phyloP scores from a whole-genome alignment of 2,888 invertebrate species.

The Erebia epiphron region DNA sequence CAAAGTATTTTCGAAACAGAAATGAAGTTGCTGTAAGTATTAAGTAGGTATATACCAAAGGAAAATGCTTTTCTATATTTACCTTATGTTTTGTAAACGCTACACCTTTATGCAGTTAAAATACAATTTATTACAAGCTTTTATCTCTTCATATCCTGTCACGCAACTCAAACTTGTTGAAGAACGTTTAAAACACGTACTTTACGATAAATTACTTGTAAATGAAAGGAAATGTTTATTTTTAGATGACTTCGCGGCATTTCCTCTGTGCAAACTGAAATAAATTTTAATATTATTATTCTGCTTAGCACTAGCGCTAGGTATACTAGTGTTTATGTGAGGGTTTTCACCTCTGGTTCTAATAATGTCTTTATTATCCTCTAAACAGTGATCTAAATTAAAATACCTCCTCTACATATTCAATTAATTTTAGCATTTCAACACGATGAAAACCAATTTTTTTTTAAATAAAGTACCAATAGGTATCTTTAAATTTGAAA shows the following conservation, averaged over 20 bases:
- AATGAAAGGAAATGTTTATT: conserved; percentile 6
- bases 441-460: too few relatives aligned
- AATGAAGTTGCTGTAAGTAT: too few relatives aligned
- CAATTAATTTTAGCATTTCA: too few relatives aligned
- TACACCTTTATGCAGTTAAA: conserved; percentile 7
- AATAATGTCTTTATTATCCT: neutral
- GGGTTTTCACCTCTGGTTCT: neutral
- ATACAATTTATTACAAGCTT: conserved; percentile 22
- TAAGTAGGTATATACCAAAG: too few relatives aligned
- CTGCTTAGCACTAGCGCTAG: neutral
- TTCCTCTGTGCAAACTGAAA: neutral
- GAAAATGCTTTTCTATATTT: neutral
- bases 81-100: neutral
- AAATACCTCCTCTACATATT: too few relatives aligned
- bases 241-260: neutral
- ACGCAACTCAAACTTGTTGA: conserved; percentile 16
- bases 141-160: conserved; percentile 20
- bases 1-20: too few relatives aligned
- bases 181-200: conserved; percentile 11
- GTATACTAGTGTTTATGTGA: neutral
- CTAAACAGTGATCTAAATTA: too few relatives aligned
- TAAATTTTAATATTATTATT: conserved; percentile 5
- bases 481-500: too few relatives aligned
- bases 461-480: too few relatives aligned
- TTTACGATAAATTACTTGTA: neutral